Base-by-base conservation (phyloP, 2,113 vertebrate species). In the Trematocara variabile region DNA sequence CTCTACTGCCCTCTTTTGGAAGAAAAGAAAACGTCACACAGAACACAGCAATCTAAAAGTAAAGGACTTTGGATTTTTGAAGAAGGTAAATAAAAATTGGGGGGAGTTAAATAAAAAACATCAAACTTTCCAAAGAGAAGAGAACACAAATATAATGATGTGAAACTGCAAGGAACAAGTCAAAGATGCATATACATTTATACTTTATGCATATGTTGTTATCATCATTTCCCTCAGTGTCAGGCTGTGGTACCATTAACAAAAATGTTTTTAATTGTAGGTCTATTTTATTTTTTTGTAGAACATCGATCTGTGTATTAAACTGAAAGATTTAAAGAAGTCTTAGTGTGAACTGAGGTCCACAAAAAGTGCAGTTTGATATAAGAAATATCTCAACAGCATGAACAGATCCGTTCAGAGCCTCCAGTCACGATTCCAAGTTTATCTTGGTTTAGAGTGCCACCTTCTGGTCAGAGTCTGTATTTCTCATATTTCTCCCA, bases 1-100 rank as follows among this genome's bases (percentile, higher is more conserved):
- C 88, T 89, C 87, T 89, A 95, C 90, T 96, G 96, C 94, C 95
- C 92, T 88, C 96, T 93, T 78, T 78, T 91, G 95, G 90, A 56
- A 14, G 0, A 6, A 4, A 9, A 41, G 1, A 28, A 53, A 50
- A 82, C 6, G 5, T 58, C 50, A 58, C 50, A 28, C 37, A 16
- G 56, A 9, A 4, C 20, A 34, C 28, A 14, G 14, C 46, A 6
- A 34, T 16, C 13, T 28, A 0, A 44, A 55, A 54, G 0, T 48
- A 44, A 70, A 70, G 4, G 37, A 70, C 3, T 25, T 70, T 20
- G 1, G 1, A 14, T 44, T 25, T 70, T 70, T 44, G 20, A 44
- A 12, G n/a, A 41, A 68, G n/a, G 11, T 2, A 68, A 68, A 68
- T 68, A 68, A 68, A 68, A 41, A 68, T 7, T 5, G 8, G 16